These are phyloP conservation scores for Pseudococcus viburni DNA, from an alignment of 2,888 invertebrate species.

Conservation along the genomic window DNA sequence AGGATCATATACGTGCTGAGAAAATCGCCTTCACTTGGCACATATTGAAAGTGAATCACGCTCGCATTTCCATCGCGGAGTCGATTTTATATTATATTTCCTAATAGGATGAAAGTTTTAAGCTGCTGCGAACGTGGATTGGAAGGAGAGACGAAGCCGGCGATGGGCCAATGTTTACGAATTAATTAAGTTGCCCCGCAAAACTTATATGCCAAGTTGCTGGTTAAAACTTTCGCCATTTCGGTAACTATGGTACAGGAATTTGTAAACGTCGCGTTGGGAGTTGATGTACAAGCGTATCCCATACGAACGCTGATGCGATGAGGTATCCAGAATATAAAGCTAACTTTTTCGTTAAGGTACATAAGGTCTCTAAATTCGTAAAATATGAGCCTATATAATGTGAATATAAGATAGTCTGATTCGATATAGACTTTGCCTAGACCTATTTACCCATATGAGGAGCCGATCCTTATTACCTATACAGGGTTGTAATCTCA, in stretches of 20 bases:
- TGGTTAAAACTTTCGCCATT: conserved; percentile 38
- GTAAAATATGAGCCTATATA: not conserved
- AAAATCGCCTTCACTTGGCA: no score
- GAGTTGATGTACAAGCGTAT: not conserved
- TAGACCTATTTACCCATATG: no score
- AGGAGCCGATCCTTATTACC: no score
- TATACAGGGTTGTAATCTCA: no score
- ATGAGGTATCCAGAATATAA: not conserved
- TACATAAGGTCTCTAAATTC: not conserved
- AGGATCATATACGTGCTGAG: not conserved
- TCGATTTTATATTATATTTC: conserved; percentile 20
- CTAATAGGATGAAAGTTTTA: conserved; percentile 23
- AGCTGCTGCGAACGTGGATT: conserved; percentile 30
- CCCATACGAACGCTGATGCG: not conserved
- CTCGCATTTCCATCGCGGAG: not conserved
- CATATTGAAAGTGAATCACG: not conserved
- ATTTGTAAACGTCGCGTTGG: conserved; percentile 35
- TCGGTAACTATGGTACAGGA: not conserved
- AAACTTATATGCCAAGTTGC: not conserved
- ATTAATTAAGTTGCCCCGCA: conserved; percentile 30
- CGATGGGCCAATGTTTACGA: conserved; percentile 8
- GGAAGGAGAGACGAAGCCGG: not conserved
- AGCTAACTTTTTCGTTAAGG: not conserved
- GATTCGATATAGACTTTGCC: not conserved
- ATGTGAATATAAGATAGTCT: not conserved